These are phyloP conservation scores for Indicator maculatus DNA, from an alignment of 2,113 vertebrate genomes.

Conservation along the genomic window DNA sequence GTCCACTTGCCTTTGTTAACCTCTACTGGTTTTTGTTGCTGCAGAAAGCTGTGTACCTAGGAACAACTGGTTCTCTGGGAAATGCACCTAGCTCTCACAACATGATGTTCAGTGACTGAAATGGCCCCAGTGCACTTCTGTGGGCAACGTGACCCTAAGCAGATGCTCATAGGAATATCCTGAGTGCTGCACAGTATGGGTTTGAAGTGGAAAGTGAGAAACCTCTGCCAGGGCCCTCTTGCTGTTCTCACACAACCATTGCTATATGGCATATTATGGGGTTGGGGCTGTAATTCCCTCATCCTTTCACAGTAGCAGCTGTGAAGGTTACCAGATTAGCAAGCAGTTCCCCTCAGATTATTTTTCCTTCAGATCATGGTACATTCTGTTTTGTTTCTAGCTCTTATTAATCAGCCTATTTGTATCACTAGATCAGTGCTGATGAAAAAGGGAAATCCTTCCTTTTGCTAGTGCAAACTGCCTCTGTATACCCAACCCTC, in stretches of 20 bases:
- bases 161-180: not conserved
- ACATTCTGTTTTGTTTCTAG: not conserved
- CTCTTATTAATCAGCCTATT: not conserved
- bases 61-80: not conserved
- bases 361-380: not conserved
- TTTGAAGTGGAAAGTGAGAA: not conserved
- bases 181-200: not conserved
- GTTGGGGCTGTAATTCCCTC: not conserved
- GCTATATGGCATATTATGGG: not conserved
- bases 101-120: fast-evolving
- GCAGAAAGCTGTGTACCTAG: not conserved
- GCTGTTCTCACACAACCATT: not conserved
- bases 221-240: not conserved
- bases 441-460: not conserved
- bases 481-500: not conserved
- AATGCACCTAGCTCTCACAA: not conserved
- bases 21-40: not conserved
- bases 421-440: not conserved
- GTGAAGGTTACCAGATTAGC: not conserved
- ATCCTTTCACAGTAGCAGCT: not conserved
- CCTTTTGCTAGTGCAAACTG: not conserved
- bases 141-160: not conserved
- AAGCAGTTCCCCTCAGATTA: not conserved
- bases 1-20: too few species aligned
- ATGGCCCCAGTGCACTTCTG: not conserved